Conservation (phyloP, 2,797 vertebrate genomes). For the Taeniopygia guttata region DNA sequence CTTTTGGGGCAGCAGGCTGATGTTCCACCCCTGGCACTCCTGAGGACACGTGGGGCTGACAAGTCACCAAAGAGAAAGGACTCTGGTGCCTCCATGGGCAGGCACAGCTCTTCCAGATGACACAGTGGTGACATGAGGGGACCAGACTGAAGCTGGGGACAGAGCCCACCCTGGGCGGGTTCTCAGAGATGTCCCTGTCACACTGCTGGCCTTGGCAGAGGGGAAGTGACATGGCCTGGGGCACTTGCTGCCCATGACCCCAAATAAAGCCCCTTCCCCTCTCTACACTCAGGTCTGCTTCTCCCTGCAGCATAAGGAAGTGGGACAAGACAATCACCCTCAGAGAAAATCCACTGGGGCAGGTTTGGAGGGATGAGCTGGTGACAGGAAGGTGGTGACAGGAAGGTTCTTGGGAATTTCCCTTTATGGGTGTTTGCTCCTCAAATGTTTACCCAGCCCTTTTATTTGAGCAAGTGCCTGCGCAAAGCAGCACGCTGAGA, state of each 20-base stretch:
- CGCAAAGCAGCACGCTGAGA: background rate
- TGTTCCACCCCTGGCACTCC: background rate
- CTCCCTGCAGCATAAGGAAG: background rate
- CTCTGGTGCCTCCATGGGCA: background rate
- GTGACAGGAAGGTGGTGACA: background rate
- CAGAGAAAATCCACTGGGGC: background rate
- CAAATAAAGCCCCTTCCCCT: constrained; percentile 24
- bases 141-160: background rate
- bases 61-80: background rate
- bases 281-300: background rate
- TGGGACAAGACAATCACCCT: background rate
- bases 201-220: background rate
- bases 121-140: rapidly evolving
- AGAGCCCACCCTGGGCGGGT: rapidly evolving
- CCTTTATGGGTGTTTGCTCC: constrained; percentile 48
- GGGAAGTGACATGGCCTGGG: rapidly evolving
- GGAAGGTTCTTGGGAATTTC: background rate
- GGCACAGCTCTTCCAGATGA: background rate
- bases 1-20: background rate
- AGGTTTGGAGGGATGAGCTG: rapidly evolving
- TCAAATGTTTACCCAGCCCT: constrained; percentile 39
- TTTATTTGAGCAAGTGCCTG: background rate
- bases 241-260: background rate
- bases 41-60: rapidly evolving
- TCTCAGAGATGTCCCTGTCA: background rate